A percentile compares a stretch with the other conserved stretches of the same genome.
Evolutionary conservation across 2,888 invertebrate species (phyloP).

Genomic region (Mesoligia furuncula): DNA sequence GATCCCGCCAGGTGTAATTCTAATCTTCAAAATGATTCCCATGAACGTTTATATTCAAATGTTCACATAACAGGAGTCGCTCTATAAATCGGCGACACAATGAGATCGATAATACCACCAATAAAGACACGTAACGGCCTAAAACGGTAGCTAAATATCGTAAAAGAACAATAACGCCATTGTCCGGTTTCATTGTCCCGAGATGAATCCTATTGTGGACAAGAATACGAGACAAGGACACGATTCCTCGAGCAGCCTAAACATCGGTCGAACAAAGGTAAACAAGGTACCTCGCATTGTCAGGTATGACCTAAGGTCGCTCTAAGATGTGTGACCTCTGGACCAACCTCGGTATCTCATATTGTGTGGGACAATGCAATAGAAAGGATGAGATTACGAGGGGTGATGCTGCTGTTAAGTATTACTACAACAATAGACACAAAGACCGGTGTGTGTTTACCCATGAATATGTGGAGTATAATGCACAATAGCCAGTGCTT

Average conservation of each 20-base stretch:
- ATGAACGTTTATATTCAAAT: slow-evolving; percentile 86
- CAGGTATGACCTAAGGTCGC: slow-evolving; percentile 85
- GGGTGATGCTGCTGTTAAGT: slow-evolving; percentile 89
- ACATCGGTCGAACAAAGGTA: slow-evolving; percentile 82
- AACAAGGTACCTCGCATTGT: slow-evolving; percentile 84
- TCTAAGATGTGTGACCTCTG: slow-evolving; percentile 83
- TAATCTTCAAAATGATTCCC: slow-evolving; percentile 77
- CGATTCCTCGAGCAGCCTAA: slow-evolving; percentile 70
- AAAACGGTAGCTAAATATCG: slow-evolving; percentile 87
- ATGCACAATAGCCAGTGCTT: slow-evolving; percentile 85
- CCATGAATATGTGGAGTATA: slow-evolving; percentile 88
- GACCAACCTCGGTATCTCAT: slow-evolving; percentile 80
- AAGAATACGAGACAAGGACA: slow-evolving; percentile 69
- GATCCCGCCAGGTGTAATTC: slow-evolving; percentile 10
- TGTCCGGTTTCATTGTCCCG: slow-evolving; percentile 79
- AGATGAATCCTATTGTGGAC: slow-evolving; percentile 77
- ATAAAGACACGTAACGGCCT: slow-evolving; percentile 83
- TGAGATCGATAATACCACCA: slow-evolving; percentile 86
- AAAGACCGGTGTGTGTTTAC: slow-evolving; percentile 89
- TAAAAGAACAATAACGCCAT: slow-evolving; percentile 84
- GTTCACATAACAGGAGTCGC: slow-evolving; percentile 77
- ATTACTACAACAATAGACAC: slow-evolving; percentile 86
- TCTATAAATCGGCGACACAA: slow-evolving; percentile 86
- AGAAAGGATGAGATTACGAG: slow-evolving; percentile 85
- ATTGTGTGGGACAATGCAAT: slow-evolving; percentile 80